Evolutionary conservation across 2,888 invertebrate species (phyloP).

Genomic region (Cynaeus angustus): DNA sequence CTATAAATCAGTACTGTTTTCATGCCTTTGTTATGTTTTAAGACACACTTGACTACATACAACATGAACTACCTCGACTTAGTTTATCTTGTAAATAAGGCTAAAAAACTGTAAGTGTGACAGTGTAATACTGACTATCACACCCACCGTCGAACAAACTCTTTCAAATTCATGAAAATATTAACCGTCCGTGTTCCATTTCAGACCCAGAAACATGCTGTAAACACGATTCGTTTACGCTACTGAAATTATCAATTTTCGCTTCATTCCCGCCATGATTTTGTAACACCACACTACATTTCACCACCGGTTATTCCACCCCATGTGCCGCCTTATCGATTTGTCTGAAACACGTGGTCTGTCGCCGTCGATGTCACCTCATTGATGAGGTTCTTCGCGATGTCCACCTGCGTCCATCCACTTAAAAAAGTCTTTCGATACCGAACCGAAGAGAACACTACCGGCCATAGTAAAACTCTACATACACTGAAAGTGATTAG

Average conservation of each 20-base stretch:
- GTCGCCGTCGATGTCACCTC: constrained; percentile 1
- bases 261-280: constrained; percentile 8
- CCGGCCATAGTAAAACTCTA: constrained; percentile 63
- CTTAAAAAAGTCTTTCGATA: constrained; percentile 14
- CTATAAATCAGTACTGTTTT: no score
- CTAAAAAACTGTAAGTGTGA: no score
- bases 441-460: constrained; percentile 49
- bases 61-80: no score
- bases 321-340: constrained; percentile 25
- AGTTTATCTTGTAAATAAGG: no score
- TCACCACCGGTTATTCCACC: constrained; percentile 14
- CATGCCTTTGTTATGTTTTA: no score
- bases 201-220: neutral
- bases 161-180: neutral
- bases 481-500: constrained; percentile 69
- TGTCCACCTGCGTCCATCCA: constrained; percentile 18
- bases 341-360: constrained; percentile 20
- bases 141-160: neutral
- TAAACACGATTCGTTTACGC: neutral
- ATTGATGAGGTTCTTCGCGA: neutral
- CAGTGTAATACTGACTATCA: no score
- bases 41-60: no score
- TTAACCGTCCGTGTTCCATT: neutral
- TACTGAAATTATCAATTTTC: neutral
- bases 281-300: constrained; percentile 15